Conservation (phyloP, 2,797 vertebrate species). For the Mallotus villosus region DNA sequence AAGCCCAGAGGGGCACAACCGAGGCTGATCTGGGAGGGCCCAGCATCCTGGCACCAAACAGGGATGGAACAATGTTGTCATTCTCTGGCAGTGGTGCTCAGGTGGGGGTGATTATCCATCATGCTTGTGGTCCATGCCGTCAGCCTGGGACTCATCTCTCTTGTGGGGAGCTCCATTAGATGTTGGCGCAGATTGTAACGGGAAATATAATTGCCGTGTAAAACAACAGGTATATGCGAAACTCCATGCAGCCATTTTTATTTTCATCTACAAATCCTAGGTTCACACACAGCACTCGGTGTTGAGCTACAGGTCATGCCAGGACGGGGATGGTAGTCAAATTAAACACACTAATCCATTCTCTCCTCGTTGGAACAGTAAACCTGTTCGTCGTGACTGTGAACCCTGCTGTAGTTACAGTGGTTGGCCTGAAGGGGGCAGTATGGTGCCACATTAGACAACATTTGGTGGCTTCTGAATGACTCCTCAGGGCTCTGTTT, state of each 20-base stretch:
- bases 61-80: slow-evolving; percentile 13
- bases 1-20: slow-evolving; percentile 7
- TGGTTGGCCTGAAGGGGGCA: slow-evolving; percentile 63
- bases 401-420: slow-evolving; percentile 33
- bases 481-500: neutral
- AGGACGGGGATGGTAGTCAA: neutral
- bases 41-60: slow-evolving; percentile 22
- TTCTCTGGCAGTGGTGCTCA: slow-evolving; percentile 16
- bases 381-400: neutral
- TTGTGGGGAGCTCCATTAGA: slow-evolving; percentile 53
- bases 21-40: slow-evolving; percentile 29
- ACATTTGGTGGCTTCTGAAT: neutral
- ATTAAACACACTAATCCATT: neutral
- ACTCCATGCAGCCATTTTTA: neutral
- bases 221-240: slow-evolving; percentile 19
- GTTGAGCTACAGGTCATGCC: neutral
- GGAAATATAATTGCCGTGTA: slow-evolving; percentile 26
- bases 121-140: slow-evolving; percentile 26
- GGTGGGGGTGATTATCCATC: slow-evolving; percentile 36
- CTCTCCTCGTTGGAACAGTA: neutral
- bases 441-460: slow-evolving; percentile 53
- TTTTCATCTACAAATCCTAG: neutral
- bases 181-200: slow-evolving; percentile 4
- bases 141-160: slow-evolving; percentile 30
- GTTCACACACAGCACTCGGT: neutral